Evolutionary conservation across 2,888 invertebrate species (phyloP).

Genomic region (Ornithoptera priamus): DNA sequence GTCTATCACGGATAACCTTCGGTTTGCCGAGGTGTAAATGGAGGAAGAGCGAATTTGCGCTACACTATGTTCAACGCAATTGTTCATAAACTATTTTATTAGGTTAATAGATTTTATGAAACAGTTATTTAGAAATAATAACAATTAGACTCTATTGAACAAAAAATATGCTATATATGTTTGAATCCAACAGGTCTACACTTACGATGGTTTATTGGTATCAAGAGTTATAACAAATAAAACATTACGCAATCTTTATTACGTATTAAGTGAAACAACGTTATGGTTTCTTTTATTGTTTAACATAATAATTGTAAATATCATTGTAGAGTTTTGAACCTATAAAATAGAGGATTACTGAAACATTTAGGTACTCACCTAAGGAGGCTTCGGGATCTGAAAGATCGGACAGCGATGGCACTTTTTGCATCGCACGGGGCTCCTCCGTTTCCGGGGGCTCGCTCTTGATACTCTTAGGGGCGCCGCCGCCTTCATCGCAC

Average conservation of each 20-base stretch:
- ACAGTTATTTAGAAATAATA: background rate
- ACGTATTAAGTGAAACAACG: background rate
- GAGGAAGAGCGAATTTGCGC: slow-evolving; percentile 32
- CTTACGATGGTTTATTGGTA: background rate
- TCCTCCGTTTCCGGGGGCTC: slow-evolving; percentile 81
- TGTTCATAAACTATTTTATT: background rate
- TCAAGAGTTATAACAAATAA: background rate
- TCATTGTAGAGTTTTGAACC: background rate
- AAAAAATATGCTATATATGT: too few species aligned
- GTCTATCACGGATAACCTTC: slow-evolving; percentile 35
- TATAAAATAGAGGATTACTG: background rate
- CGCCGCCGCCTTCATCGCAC: slow-evolving; percentile 82
- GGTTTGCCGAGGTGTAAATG: slow-evolving; percentile 7
- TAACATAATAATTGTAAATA: background rate
- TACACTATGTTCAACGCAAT: background rate
- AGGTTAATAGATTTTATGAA: background rate
- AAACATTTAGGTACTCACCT: slow-evolving; percentile 82
- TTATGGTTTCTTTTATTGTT: background rate
- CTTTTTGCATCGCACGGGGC: slow-evolving; percentile 90
- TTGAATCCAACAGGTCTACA: background rate
- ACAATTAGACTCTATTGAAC: background rate
- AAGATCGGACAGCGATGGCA: slow-evolving; percentile 93
- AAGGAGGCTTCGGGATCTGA: slow-evolving; percentile 94
- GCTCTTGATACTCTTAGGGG: slow-evolving; percentile 79
- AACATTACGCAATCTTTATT: background rate